A percentile compares a stretch with the other conserved stretches of the same genome.
Conservation (phyloP, 2,113 vertebrate genomes). For the Felis catus region DNA sequence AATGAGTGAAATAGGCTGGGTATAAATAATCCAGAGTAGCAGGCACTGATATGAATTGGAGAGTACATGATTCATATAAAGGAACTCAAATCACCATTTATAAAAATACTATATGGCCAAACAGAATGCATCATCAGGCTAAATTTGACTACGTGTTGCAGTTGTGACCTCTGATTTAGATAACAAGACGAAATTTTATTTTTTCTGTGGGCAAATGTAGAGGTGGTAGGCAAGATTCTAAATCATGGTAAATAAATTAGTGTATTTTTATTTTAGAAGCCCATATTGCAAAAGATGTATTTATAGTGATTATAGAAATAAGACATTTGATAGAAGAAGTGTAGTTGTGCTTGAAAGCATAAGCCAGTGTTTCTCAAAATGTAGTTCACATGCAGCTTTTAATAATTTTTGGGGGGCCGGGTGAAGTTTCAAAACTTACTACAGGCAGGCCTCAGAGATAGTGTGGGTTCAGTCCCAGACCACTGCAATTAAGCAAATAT, state of each 20-base stretch:
- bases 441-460: neutral
- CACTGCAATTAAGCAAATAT: neutral
- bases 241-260: neutral
- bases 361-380: neutral
- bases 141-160: neutral
- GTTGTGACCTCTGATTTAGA: neutral
- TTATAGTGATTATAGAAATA: neutral
- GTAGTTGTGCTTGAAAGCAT: neutral
- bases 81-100: neutral
- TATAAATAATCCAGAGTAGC: neutral
- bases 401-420: neutral
- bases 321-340: neutral
- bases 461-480: neutral
- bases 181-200: neutral
- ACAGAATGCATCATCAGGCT: neutral
- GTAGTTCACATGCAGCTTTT: neutral
- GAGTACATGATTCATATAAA: neutral
- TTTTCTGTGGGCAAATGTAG: neutral
- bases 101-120: neutral
- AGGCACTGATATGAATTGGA: neutral
- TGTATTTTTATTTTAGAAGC: slow-evolving; percentile 10
- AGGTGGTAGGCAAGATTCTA: neutral
- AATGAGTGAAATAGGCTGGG: neutral
- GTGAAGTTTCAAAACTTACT: neutral
- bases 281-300: neutral